phyloP scores from a whole-genome alignment of 2,797 vertebrate species.

The Pseudotriccus pelzelni region DNA sequence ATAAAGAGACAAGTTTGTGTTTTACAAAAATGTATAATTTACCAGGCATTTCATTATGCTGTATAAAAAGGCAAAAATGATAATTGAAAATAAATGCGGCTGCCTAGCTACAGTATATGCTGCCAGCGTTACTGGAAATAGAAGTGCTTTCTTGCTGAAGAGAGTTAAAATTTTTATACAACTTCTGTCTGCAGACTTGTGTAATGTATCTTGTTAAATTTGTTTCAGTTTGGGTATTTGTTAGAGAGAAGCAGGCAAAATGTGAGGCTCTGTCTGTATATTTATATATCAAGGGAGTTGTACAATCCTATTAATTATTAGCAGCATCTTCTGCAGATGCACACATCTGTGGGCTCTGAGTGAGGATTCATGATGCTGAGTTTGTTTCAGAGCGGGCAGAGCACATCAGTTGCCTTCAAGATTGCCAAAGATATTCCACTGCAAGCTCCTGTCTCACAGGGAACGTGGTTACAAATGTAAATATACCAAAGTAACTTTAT shows the following conservation, averaged over 20 bases:
- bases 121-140: constrained; percentile 63
- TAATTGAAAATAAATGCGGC: constrained; percentile 68
- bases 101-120: constrained; percentile 55
- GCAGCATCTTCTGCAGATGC: not conserved
- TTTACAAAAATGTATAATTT: constrained; percentile 70
- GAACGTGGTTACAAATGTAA: not conserved
- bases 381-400: not conserved
- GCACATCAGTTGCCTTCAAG: not conserved
- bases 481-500: not conserved
- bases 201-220: constrained; percentile 55
- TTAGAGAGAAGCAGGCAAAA: constrained; percentile 27
- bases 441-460: not conserved
- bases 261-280: constrained; percentile 18
- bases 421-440: not conserved
- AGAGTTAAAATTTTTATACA: constrained; percentile 59
- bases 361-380: not conserved
- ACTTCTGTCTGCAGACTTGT: constrained; percentile 64
- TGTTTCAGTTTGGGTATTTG: constrained; percentile 59
- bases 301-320: constrained; percentile 48
- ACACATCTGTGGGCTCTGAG: not conserved
- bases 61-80: constrained; percentile 68
- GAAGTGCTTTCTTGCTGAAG: constrained; percentile 53
- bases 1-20: constrained; percentile 66
- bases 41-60: constrained; percentile 67
- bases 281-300: constrained; percentile 27